Evolutionary conservation across 1,140 invertebrate genomes (phyloP), one percentile per base, ranked within the genome.

Genomic region (Pinna nobilis): DNA sequence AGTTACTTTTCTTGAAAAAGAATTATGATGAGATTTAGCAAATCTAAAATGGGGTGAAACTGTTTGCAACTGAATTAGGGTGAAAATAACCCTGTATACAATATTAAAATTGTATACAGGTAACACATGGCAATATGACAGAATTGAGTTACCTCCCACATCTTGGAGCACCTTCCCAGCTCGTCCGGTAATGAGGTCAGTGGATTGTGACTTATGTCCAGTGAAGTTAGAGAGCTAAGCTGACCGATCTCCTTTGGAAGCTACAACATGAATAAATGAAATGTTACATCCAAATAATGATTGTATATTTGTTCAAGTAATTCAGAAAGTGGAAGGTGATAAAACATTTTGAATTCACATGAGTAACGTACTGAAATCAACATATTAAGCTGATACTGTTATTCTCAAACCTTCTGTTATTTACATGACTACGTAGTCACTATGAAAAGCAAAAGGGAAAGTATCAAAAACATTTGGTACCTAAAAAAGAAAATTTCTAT

Each of bases 171-270:
- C 39, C 70, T 76, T 30, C 86, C 85, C 9, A 87, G 78, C 76
- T 87, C 86, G 82, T 87, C 86, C 6, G 86, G 86, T n/a, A 87
- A 66, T 32, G 80, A 78, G n/a, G 81, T 75, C 50, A 88, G 64
- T 9, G 50, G 28, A 71, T 88, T 88, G 57, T 84, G 74, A 60
- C 83, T 87, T 28, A 88, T 57, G 63, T 87, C 84, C 30, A 88
- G 57, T 9, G 85, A 86, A 39, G 79, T 79, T n/a, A 88, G 67
- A 2, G 80, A 84, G 18, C 66, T 71, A 61, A 86, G 70, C 20
- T 77, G 65, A 28, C 85, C 85, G 51, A 88, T 87, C 55, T 86
- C 84, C 50, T 71, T 70, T 37, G 84, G 86, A 11, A 88, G 35
- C 85, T 87, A 69, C 9, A 74, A 68, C 1, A 63, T 39, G 71